These are phyloP conservation scores for cat (Felis catus) DNA, from an alignment of 2,113 vertebrate genomes.

Conservation along the genomic window DNA sequence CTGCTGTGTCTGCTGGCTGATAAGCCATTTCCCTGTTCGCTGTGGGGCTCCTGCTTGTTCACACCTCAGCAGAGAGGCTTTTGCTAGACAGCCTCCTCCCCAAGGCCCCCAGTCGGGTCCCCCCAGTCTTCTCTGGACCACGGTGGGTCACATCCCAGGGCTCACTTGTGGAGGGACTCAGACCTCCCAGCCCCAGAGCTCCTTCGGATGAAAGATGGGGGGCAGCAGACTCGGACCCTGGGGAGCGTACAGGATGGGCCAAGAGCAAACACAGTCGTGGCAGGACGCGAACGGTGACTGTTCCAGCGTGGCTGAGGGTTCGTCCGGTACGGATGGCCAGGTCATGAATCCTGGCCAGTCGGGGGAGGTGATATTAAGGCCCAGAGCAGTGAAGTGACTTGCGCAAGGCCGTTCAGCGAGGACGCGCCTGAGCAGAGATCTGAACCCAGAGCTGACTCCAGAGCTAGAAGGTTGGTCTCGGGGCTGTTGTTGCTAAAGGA, in stretches of 20 bases:
- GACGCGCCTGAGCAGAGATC: not conserved
- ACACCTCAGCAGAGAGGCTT: not conserved
- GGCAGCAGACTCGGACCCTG: not conserved
- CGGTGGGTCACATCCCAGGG: no score
- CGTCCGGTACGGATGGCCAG: accelerated
- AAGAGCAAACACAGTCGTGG: accelerated
- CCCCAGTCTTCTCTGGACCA: not conserved
- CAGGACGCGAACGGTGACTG: accelerated
- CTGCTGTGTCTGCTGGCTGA: not conserved
- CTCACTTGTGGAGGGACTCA: not conserved
- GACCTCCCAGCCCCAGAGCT: not conserved
- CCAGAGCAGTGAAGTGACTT: not conserved
- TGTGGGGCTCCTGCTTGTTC: not conserved
- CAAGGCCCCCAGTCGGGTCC: accelerated
- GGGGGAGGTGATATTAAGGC: not conserved
- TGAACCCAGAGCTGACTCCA: not conserved
- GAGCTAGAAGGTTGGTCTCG: accelerated
- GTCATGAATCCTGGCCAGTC: not conserved
- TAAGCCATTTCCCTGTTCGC: not conserved
- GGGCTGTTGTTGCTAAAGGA: no score
- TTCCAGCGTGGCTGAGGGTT: accelerated
- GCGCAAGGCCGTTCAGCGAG: not conserved
- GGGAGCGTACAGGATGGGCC: not conserved
- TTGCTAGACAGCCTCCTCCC: not conserved
- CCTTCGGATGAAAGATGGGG: not conserved